Percentiles rank a stretch among this genome's conserved stretches.
These are phyloP conservation scores for Graptemys geographica DNA, from an alignment of 2,797 vertebrate genomes.

Conservation along the genomic window DNA sequence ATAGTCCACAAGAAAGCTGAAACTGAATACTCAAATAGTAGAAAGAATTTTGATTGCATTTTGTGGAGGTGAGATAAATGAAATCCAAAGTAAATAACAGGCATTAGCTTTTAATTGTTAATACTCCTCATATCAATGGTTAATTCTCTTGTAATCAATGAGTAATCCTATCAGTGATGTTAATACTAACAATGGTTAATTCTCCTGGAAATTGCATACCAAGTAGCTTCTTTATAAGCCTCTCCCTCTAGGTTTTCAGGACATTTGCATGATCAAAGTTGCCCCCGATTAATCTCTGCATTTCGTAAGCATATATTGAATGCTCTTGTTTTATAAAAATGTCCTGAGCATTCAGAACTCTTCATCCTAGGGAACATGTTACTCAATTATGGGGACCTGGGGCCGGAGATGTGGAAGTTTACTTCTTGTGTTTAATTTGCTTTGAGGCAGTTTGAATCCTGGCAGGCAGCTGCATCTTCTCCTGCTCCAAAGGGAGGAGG, in stretches of 20 bases:
- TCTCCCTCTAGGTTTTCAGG: neutral
- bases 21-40: constrained; percentile 62
- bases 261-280: neutral
- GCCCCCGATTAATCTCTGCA: neutral
- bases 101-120: neutral
- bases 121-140: neutral
- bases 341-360: neutral
- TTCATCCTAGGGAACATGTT: neutral
- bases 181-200: neutral
- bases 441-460: neutral
- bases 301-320: neutral
- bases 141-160: neutral
- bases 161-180: neutral
- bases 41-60: constrained; percentile 62
- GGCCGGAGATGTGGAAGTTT: neutral
- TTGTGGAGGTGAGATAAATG: constrained; percentile 59
- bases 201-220: neutral
- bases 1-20: constrained; percentile 56
- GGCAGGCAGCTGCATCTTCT: neutral
- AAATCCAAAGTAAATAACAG: constrained; percentile 44
- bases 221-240: neutral
- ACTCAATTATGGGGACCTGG: neutral
- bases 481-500: neutral
- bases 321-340: neutral
- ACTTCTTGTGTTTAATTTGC: neutral